Percentiles rank a stretch among this genome's conserved stretches.
These are phyloP conservation scores for Lasioglossum pauxillum DNA, from an alignment of 2,888 invertebrate genomes.

Conservation along the genomic window DNA sequence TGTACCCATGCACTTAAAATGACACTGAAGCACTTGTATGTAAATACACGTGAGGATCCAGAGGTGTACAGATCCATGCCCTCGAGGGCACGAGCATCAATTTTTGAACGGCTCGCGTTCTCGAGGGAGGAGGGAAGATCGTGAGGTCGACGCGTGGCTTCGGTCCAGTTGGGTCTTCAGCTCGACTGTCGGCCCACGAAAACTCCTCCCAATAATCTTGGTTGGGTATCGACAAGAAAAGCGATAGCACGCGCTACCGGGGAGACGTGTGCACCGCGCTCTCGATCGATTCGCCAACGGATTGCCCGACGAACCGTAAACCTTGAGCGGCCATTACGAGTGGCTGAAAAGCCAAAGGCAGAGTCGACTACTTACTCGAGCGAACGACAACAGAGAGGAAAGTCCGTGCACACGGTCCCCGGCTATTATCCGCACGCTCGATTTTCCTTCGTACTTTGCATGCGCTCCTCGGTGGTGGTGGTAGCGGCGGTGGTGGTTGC, in stretches of 20 bases:
- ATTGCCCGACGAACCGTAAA: slow-evolving; percentile 64
- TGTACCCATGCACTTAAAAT: too few relatives aligned
- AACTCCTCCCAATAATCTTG: slow-evolving; percentile 32
- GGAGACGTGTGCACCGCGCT: slow-evolving; percentile 3
- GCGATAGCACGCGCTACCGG: slow-evolving; percentile 39
- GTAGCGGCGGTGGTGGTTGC: background rate
- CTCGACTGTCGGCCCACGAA: background rate
- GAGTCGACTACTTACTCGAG: slow-evolving; percentile 46
- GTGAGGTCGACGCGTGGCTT: background rate
- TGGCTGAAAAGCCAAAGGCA: slow-evolving; percentile 47
- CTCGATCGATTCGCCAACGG: slow-evolving; percentile 61
- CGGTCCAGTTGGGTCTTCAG: background rate
- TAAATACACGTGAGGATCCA: background rate
- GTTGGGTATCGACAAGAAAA: slow-evolving; percentile 47
- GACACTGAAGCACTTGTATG: too few relatives aligned
- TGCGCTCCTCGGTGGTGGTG: background rate
- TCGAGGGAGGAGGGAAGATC: background rate
- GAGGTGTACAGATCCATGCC: background rate
- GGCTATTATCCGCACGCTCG: slow-evolving; percentile 47
- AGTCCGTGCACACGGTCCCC: slow-evolving; percentile 21
- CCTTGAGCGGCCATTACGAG: slow-evolving; percentile 40
- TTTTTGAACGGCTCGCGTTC: background rate
- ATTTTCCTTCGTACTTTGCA: slow-evolving; percentile 37
- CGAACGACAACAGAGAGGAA: slow-evolving; percentile 44
- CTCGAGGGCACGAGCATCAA: background rate